Evolutionary conservation across 30 jellyfish, hydroid and myxozoan genomes (phyloP).

Genomic region (Sanderia malayensis): DNA sequence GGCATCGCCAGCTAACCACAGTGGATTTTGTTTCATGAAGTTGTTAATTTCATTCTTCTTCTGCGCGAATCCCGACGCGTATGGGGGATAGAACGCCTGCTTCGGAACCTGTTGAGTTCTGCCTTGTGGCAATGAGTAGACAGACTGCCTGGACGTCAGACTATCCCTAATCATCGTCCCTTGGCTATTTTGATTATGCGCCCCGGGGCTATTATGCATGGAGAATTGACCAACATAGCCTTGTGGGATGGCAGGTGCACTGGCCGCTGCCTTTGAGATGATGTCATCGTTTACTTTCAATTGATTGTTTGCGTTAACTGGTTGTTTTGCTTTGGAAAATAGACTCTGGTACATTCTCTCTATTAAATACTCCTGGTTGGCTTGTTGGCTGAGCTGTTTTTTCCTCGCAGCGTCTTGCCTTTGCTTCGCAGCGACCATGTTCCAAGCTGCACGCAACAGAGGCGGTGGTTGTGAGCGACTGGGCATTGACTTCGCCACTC

Average conservation of each 20-base stretch:
- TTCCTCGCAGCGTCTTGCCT: constrained; percentile 53
- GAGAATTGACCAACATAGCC: too few relatives aligned
- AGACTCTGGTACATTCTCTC: constrained; percentile 36
- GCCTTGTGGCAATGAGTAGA: too few relatives aligned
- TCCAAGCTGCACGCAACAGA: constrained; percentile 32
- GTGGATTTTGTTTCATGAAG: constrained; percentile 8
- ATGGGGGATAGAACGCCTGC: constrained; percentile 14
- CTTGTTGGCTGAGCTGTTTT: neutral
- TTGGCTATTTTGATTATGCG: too few relatives aligned
- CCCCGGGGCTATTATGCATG: too few relatives aligned
- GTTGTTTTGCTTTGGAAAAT: neutral
- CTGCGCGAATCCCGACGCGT: constrained; percentile 19
- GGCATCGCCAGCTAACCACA: constrained; percentile 20
- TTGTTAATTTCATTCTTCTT: constrained; percentile 16
- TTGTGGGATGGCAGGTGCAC: too few relatives aligned
- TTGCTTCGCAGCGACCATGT: constrained; percentile 41
- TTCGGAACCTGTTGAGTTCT: neutral
- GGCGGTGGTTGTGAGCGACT: neutral
- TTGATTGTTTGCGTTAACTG: too few relatives aligned
- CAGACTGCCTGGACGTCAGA: too few relatives aligned
- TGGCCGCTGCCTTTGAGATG: too few relatives aligned
- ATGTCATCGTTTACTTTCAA: too few relatives aligned
- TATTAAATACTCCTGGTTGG: constrained; percentile 23
- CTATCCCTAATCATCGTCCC: too few relatives aligned
- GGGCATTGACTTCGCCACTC: constrained; percentile 7